A percentile compares a stretch with the other conserved stretches of the same genome.
phyloP scores from a whole-genome alignment of 2,797 vertebrate species.

The Philypnodon macrostomus region DNA sequence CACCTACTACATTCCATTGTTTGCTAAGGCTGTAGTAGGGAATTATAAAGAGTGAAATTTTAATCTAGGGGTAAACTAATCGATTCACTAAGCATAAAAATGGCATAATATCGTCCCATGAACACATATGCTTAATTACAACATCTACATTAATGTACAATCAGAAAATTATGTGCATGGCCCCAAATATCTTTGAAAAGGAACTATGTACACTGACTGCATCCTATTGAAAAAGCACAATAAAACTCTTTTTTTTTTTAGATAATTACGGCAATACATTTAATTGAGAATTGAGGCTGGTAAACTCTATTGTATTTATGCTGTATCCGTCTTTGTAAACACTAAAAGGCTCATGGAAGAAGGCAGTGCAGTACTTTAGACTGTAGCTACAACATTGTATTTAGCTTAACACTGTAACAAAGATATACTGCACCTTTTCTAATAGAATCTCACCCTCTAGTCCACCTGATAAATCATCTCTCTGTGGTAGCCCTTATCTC shows the following conservation, averaged over 20 bases:
- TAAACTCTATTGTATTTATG: constrained; percentile 19
- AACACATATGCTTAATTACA: background rate
- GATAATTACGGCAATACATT: constrained; percentile 1
- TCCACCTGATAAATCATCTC: constrained; percentile 46
- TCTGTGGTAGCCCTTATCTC: constrained; percentile 50
- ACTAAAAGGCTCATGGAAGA: constrained; percentile 21
- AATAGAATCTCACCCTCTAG: constrained; percentile 37
- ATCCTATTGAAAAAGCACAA: constrained; percentile 63
- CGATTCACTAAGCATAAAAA: no score
- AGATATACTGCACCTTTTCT: constrained; percentile 48
- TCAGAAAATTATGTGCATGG: constrained; percentile 16
- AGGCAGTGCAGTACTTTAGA: constrained; percentile 15
- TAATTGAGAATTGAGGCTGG: constrained; percentile 7
- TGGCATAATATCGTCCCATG: no score
- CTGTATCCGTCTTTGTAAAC: constrained; percentile 15
- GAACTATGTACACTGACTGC: constrained; percentile 6
- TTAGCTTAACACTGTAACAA: constrained; percentile 39
- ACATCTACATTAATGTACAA: no score
- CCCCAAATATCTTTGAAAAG: constrained; percentile 5
- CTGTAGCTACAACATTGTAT: constrained; percentile 12
- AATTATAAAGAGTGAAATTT: no score
- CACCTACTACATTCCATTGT: no score
- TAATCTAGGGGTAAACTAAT: no score
- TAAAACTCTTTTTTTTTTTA: constrained; percentile 21
- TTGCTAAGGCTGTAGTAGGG: no score